These are phyloP conservation scores for Drosophila anomalipes DNA, from an alignment of 2,888 invertebrate genomes.

Conservation along the genomic window DNA sequence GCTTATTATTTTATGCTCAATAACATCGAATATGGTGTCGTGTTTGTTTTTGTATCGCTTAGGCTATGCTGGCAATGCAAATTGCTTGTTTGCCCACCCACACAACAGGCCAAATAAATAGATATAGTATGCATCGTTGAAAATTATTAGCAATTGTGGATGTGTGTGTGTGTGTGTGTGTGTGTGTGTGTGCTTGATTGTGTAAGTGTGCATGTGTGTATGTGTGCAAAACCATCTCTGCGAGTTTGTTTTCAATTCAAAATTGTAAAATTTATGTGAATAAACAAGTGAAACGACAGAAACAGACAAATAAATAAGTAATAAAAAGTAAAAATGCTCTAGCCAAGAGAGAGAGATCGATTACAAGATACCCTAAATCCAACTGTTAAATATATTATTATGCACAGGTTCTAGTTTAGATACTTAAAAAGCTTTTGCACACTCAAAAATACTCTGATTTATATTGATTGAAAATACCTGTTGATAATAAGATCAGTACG, in stretches of 20 bases:
- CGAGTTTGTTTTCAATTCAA: constrained; percentile 39
- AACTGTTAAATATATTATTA: background rate
- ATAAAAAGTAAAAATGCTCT: background rate
- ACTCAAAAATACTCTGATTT: background rate
- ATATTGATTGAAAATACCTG: background rate
- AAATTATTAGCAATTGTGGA: constrained; percentile 40
- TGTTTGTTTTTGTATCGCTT: constrained; percentile 19
- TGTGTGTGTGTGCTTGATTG: background rate
- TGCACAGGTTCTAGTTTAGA: background rate
- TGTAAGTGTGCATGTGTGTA: background rate
- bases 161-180: constrained; percentile 6
- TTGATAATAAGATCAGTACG: background rate
- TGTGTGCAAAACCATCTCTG: background rate
- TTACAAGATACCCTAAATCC: background rate
- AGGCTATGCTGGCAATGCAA: constrained; percentile 6
- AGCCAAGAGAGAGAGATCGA: background rate
- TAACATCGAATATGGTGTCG: constrained; percentile 36
- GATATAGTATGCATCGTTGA: constrained; percentile 24
- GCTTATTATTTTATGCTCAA: constrained; percentile 50
- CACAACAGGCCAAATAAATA: constrained; percentile 24
- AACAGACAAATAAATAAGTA: background rate
- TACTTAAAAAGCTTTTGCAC: background rate
- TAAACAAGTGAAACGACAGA: constrained; percentile 24
- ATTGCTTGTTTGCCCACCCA: constrained; percentile 12
- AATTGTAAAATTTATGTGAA: constrained; percentile 31